Conservation (phyloP, 1,140 invertebrate species). For the Drosophila micromelanica region DNA sequence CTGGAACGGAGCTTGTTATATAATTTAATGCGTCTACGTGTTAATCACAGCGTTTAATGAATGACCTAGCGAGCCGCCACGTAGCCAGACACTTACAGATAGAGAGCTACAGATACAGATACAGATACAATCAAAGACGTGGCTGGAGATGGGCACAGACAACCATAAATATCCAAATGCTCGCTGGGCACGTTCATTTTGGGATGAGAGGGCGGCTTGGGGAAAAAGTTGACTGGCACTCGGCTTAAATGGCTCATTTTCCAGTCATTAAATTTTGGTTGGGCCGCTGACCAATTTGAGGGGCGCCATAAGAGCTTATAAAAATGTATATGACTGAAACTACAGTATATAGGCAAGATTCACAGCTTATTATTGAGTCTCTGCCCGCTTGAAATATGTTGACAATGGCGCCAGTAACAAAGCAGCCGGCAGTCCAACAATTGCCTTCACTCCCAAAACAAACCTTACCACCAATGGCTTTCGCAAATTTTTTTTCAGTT, state of each 20-base stretch:
- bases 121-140: conserved; percentile 36
- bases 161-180: conserved; percentile 68
- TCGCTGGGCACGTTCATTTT: conserved; percentile 62
- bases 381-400: conserved; percentile 73
- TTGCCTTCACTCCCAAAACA: background rate
- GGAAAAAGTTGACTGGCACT: conserved; percentile 61
- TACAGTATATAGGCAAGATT: conserved; percentile 62
- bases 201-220: background rate
- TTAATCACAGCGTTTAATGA: conserved; percentile 79
- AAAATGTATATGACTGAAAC: conserved; percentile 33
- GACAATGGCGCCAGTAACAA: conserved; percentile 79
- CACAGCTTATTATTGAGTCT: conserved; percentile 72
- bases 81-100: conserved; percentile 17
- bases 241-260: conserved; percentile 80
- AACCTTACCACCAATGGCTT: conserved; percentile 2
- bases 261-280: conserved; percentile 75
- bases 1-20: conserved; percentile 51
- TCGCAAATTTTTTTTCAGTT: conserved; percentile 27
- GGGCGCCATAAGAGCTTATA: conserved; percentile 62
- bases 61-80: conserved; percentile 39
- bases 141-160: conserved; percentile 24
- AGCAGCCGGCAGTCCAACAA: conserved; percentile 42
- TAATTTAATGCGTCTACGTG: conserved; percentile 79
- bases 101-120: conserved; percentile 17
- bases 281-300: conserved; percentile 69